Evolutionary conservation across 2,888 invertebrate species (phyloP).

Genomic region (Atethmia centrago): DNA sequence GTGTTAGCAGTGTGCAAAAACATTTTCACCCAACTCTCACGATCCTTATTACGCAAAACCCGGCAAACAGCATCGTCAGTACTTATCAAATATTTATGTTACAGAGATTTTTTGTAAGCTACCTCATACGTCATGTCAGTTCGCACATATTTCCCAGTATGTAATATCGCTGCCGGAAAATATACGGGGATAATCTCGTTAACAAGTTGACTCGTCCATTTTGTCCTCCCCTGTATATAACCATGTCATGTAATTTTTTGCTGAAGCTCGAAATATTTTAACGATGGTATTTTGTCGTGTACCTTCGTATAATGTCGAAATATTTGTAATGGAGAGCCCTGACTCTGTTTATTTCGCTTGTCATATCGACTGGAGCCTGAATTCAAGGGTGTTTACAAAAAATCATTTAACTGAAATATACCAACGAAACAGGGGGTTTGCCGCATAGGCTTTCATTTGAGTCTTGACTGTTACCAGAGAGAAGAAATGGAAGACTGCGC

Average conservation of each 20-base stretch:
- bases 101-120: constrained; percentile 57
- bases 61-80: constrained; percentile 25
- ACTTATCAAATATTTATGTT: constrained; percentile 58
- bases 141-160: constrained; percentile 50
- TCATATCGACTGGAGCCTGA: not conserved
- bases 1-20: constrained; percentile 22
- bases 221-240: constrained; percentile 41
- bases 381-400: not conserved
- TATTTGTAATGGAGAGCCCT: constrained; percentile 29
- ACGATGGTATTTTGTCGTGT: constrained; percentile 48
- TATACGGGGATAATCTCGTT: constrained; percentile 68
- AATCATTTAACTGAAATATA: not conserved
- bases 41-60: constrained; percentile 15
- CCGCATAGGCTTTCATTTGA: too few relatives aligned
- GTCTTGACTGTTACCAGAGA: too few relatives aligned
- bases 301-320: constrained; percentile 33
- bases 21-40: not conserved
- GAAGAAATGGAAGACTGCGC: too few relatives aligned
- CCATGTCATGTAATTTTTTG: constrained; percentile 57
- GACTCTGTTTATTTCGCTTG: constrained; percentile 35
- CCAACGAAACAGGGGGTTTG: not conserved
- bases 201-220: constrained; percentile 68
- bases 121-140: constrained; percentile 53
- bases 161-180: constrained; percentile 46
- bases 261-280: constrained; percentile 53